Base-by-base conservation (phyloP, 2,888 invertebrate species). In the Caenorhabditis uteleia region DNA sequence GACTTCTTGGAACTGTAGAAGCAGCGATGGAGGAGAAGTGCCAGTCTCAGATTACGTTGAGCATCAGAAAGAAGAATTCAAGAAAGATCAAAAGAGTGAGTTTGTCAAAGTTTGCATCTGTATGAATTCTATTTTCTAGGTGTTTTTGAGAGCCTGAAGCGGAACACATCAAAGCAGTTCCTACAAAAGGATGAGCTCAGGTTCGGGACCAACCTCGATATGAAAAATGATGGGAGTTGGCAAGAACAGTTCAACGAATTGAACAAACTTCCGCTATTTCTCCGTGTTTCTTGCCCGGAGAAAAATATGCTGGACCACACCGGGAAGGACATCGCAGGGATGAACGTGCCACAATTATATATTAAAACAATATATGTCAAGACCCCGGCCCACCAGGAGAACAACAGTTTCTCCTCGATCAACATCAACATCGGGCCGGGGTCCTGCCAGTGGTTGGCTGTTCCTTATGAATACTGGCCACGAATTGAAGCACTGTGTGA, bases 361-460 rank as follows among this genome's bases (percentile, higher is more conserved):
- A 97, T 99, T 95, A 98, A 98, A 36, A 55, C 61, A 3, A 87
- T 87, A 18, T 87, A 87, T 2, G 84, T 85, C 31, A 76, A 87
- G 21, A 87, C 87, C 8, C 87, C 86, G 27, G 97, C 95, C 10
- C 98, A 98, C 86, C 95, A 95, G 86, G 98, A 98, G 85, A 98
- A 98, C 86, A 95, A 97, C 86, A 95, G 94, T 85, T 97, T 83
- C 51, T 77, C 81, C 85, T 93, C 95, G 29, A 92, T 98, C 79
- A 98, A 99, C 84, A 93, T 98, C 77, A 98, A 99, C 85, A 95
- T 98, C 83, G 98, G 98, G 0, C 98, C 98, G 18, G 97, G 98
- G 16, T 97, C 99, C 86, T 98, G 97, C 86, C 97, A 98, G 86
- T 98, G 98, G 98, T 98, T 98, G 86, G 95, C 92, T 43, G 93